Evolutionary conservation across 1,140 invertebrate species (phyloP).

Genomic region (Drosophila chauvacae): DNA sequence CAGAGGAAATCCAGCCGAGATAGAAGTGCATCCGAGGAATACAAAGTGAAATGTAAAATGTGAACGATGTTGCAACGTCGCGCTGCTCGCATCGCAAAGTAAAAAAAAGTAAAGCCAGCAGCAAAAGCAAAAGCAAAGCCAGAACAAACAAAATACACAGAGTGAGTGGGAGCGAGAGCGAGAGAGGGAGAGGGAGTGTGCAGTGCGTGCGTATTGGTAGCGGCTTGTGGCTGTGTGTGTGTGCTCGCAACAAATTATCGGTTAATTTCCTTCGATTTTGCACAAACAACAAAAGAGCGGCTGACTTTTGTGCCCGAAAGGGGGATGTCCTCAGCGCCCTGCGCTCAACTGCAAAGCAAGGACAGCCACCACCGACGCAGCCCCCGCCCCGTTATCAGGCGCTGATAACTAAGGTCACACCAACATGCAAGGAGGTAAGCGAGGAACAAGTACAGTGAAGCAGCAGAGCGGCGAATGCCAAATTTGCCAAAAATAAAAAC

Average conservation of each 20-base stretch:
- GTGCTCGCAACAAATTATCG: constrained; percentile 73
- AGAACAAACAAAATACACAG: constrained; percentile 59
- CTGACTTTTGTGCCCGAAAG: constrained; percentile 57
- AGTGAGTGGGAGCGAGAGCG: constrained; percentile 21
- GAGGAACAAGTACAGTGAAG: constrained; percentile 6
- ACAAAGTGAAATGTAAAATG: constrained; percentile 61
- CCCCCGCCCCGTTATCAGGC: constrained; percentile 39
- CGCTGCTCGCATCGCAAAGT: constrained; percentile 39
- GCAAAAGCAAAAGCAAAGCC: constrained; percentile 55
- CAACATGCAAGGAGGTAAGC: constrained; percentile 67
- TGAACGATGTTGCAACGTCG: constrained; percentile 67
- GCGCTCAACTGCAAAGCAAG: not conserved
- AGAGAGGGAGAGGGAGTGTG: constrained; percentile 30
- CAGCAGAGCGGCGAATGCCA: constrained; percentile 37
- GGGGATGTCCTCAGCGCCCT: constrained; percentile 33
- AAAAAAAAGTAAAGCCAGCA: constrained; percentile 55
- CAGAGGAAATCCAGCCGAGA: constrained; percentile 40
- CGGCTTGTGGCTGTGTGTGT: constrained; percentile 12
- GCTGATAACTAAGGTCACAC: constrained; percentile 49
- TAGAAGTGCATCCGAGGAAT: constrained; percentile 62
- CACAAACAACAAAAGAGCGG: constrained; percentile 50
- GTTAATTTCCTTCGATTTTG: constrained; percentile 78
- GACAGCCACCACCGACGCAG: constrained; percentile 15
- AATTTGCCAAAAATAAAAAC: constrained; percentile 67
- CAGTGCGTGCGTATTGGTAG: constrained; percentile 30